Evolutionary conservation across 2,797 vertebrate species (phyloP).

Genomic region (Microctenopoma steveboyesi): DNA sequence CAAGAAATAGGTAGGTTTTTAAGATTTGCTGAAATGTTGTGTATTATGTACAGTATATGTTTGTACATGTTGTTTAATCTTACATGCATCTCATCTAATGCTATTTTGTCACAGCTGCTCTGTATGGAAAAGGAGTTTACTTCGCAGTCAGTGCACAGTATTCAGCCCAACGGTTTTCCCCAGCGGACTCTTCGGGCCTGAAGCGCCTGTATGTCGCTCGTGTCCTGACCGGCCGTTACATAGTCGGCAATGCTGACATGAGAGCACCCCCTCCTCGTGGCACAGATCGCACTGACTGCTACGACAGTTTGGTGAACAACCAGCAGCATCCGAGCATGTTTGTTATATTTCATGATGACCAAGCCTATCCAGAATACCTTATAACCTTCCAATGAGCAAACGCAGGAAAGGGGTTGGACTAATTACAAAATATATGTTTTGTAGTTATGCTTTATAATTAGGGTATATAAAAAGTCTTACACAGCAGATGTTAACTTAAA

Average conservation of each 20-base stretch:
- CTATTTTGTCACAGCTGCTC: conserved; percentile 42
- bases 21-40: too few relatives aligned
- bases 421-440: too few relatives aligned
- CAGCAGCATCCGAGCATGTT: conserved; percentile 66
- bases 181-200: conserved; percentile 32
- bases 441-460: too few relatives aligned
- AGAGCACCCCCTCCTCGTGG: conserved; percentile 50
- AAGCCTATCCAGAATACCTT: conserved; percentile 78
- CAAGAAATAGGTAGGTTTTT: too few relatives aligned
- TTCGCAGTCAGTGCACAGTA: conserved; percentile 72
- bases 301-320: conserved; percentile 74
- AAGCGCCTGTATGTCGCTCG: conserved; percentile 68
- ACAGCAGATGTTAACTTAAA: too few relatives aligned
- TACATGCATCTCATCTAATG: neutral
- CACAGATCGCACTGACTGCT: conserved; percentile 64
- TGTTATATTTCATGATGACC: conserved; percentile 79
- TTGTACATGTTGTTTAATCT: too few relatives aligned
- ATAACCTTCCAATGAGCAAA: conserved; percentile 69
- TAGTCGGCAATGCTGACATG: conserved; percentile 1
- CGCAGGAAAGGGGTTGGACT: too few relatives aligned
- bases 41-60: too few relatives aligned
- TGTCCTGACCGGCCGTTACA: conserved; percentile 73
- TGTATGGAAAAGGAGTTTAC: conserved; percentile 69
- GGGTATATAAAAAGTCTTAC: too few relatives aligned
- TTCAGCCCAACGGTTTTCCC: conserved; percentile 30